Evolutionary conservation across 2,888 invertebrate genomes (phyloP), one percentile per base, ranked within the genome.

Genomic region (Ormyrus rosae): DNA sequence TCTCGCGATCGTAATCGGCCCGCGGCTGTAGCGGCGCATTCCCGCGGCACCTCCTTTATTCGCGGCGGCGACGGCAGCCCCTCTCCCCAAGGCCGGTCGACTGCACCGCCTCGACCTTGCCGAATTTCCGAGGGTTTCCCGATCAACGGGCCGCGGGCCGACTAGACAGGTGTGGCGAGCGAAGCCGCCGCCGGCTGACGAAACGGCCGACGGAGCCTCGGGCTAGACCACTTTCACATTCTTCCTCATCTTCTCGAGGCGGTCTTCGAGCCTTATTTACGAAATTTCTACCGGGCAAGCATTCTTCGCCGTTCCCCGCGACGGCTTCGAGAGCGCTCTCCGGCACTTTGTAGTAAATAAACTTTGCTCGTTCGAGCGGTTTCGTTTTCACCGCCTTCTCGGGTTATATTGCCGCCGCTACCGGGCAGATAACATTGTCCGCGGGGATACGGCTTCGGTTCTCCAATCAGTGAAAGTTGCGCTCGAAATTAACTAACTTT

Each of bases 141-240:
- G 19, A 19, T 19, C 1, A 19, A 19, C 19, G 19, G 19, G 19
- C 19, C 19, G 19, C 19, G 19, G 1, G 19, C 1, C 19, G 19
- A 19, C n/a, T n/a, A n/a, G n/a, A n/a, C 19, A 19, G 19, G 19
- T 19, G 19, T 4, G 34, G 34, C 3, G 34, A 34, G 34, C 34
- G 4, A 34, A 2, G 19, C 19, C 71, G 58, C 73, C 72, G 58
- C 58, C 63, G 48, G 78, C 82, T 81, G 84, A 85, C 81, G 85
- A 84, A 84, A 84, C 73, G 83, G 78, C 83, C 72, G 82, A 83
- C 82, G 82, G 83, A 76, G 85, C 86, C 85, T 83, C 84, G 81
- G 84, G 86, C 85, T 86, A 86, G 85, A 87, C 86, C 86, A 87
- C 88, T 89, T 88, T 89, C 89, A 88, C 89, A 88, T 89, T 87